Percentiles rank a stretch among this genome's conserved stretches.
These are phyloP conservation scores for Microhierax caerulescens DNA, from an alignment of 2,797 vertebrate species.

Conservation along the genomic window DNA sequence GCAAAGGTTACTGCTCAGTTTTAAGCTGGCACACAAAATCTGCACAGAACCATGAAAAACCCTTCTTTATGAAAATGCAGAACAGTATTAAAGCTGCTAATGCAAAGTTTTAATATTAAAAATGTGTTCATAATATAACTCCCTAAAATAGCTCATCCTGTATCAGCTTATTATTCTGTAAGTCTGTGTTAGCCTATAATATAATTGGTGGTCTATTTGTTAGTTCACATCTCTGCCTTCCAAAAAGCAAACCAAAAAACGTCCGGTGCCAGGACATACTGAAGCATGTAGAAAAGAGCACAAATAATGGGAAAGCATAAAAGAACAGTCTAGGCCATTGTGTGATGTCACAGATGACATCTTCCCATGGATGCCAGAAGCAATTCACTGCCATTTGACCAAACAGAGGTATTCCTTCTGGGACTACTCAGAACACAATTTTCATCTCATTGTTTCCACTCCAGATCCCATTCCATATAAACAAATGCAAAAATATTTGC, in stretches of 20 bases:
- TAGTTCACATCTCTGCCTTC: background rate
- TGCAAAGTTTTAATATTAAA: background rate
- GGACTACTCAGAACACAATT: background rate
- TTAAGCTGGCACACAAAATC: background rate
- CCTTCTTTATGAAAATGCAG: background rate
- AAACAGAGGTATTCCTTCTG: constrained; percentile 48
- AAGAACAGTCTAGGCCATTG: constrained; percentile 25
- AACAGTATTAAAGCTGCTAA: background rate
- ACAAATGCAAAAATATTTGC: constrained; percentile 44
- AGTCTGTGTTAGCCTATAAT: background rate
- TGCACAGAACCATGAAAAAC: background rate
- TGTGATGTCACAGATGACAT: constrained; percentile 42
- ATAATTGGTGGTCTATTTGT: background rate
- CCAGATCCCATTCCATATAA: constrained; percentile 37
- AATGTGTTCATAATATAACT: background rate
- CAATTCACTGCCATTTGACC: constrained; percentile 31
- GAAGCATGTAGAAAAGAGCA: background rate
- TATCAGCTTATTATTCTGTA: background rate
- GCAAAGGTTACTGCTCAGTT: background rate
- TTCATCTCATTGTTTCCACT: constrained; percentile 61
- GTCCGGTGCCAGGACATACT: background rate
- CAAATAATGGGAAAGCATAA: constrained; percentile 5
- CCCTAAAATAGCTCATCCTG: background rate
- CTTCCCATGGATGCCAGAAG: constrained; percentile 47
- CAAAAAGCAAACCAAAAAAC: background rate